Evolutionary conservation across 2,888 invertebrate species (phyloP), one percentile per base, ranked within the genome.

Genomic region (Rotaria macrura): DNA sequence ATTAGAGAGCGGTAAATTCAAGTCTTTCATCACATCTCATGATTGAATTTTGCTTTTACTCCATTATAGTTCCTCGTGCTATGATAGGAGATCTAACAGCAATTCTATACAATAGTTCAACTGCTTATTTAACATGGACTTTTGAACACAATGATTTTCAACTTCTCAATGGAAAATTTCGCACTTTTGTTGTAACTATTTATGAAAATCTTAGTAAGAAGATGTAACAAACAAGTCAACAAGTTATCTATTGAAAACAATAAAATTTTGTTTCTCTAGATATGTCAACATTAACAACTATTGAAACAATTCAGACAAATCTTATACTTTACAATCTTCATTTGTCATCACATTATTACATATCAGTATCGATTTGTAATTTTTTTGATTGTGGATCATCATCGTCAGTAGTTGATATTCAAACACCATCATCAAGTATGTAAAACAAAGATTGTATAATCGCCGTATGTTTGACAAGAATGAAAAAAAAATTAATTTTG

Each of bases 131-230:
- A 10, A 79, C 79, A 43, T 79, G 79, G 79, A 65, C 5, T 5
- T 17, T 65, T 6, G 17, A 65, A 34, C 65, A 65, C 17, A 20
- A 65, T 20, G 34, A 65, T 25, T n/a, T n/a, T n/a, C 7, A 79
- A 79, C 14, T 14, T 6, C 25, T 79, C 0, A 79, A 79, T 43
- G 79, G 79, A n/a, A 40, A 79, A 43, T 79, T 79, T 79, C 79
- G 79, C 10, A 79, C 43, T 43, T 79, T 79, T 43, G 0, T n/a
- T 40, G 14, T 79, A 40, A 79, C 79, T 14, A 43, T 25, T 43
- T 79, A 79, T 25, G 40, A 79, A n/a, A 43, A 40, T 43, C 43
- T 79, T n/a, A n/a, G 79, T 79, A 79, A 79, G 74, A 79, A 14
- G 14, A 29, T 34, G 0, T n/a, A n/a, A n/a, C n/a, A n/a, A n/a